Evolutionary conservation across 64 coral and sea anemone genomes (phyloP), one percentile per base, ranked within the genome.

Genomic region (Hydrozoanthus tunicans): DNA sequence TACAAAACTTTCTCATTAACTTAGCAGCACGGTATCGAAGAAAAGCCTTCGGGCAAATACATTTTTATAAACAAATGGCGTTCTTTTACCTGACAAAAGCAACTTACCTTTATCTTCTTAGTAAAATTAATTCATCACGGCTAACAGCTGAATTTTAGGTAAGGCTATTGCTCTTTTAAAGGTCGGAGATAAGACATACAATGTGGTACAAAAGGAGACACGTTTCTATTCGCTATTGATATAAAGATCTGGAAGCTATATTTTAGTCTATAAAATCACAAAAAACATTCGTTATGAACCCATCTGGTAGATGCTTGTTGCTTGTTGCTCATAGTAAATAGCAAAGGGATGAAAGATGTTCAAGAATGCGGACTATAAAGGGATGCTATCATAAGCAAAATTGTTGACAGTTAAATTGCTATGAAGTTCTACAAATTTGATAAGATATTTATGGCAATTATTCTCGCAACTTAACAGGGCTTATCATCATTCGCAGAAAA

Each of bases 1-100:
- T 67, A 86, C 54, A 86, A 86, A 71, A 73, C 64, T 75, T 74
- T 74, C 84, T 32, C 56, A 88, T 88, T 75, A 88, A 5, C 70
- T 62, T 7, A 10, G 5, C 84, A 75, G 84, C 84, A 88, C 43
- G 84, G 59, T 9, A 51, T 58, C 23, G 59, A 57, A 25, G 11
- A 70, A 73, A 52, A 7, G 10, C 54, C 66, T 74, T 58, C n/a
- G 56, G 56, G 20, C 23, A 17, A 74, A 59, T 17, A 27, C 10
- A 7, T 73, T 62, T 88, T 59, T 23, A 13, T 12, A 51, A 73
- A 59, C 55, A 74, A 86, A 59, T 14, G 73, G 4, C 51, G 5
- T 59, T 70, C 4, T 27, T 43, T 11, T 32, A 51, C 57, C 9
- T 5, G 4, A 73, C 56, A 6, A 20, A 75, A 86, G 1, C 3